Base-by-base conservation (phyloP, 2,888 invertebrate species). In the Drosophila colorata region DNA sequence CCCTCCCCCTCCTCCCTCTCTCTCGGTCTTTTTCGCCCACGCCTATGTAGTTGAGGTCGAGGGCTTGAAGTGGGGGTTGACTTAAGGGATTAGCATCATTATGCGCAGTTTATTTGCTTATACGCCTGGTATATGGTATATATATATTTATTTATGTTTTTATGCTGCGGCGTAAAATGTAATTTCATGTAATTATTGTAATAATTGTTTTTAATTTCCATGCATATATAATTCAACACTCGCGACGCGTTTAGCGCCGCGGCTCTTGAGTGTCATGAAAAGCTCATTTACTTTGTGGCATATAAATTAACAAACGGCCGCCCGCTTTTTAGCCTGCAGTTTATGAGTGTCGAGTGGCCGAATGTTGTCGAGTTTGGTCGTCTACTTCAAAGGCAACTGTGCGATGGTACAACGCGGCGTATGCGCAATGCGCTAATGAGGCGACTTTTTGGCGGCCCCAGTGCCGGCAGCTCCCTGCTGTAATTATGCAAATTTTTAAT, bases 401-500 rank as follows among this genome's bases (percentile, higher is more conserved):
- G 9, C 35, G n/a, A n/a, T 37, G 28, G 40, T 20, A 56, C 55
- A 35, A 56, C 28, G 75, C 20, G 72, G 72, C 69, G 72, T 75
- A 75, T 75, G 69, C 75, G 64, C 75, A 55, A 61, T 69, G 81
- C 67, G 75, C 67, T 81, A 81, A 80, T 75, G 84, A 78, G 74
- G 38, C 53, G 48, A 60, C 43, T 56, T 61, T 61, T 31, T 28
- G 47, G 33, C 35, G 40, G 28, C n/a, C 16, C 18, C 11, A 28
- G 37, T 6, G 18, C 16, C 9, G 23, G 20, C 41, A 38, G 38
- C 48, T 69, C 55, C 76, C 63, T 28, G 51, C 49, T 51, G 75
- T 86, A 87, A 87, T 87, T 87, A 87, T 87, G 87, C 82, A 87
- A 87, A 87, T 87, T 86, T 87, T 69, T 86, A 87, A 87, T 87